Base-by-base conservation (phyloP, 2,797 vertebrate species). In the Zalophus californianus region DNA sequence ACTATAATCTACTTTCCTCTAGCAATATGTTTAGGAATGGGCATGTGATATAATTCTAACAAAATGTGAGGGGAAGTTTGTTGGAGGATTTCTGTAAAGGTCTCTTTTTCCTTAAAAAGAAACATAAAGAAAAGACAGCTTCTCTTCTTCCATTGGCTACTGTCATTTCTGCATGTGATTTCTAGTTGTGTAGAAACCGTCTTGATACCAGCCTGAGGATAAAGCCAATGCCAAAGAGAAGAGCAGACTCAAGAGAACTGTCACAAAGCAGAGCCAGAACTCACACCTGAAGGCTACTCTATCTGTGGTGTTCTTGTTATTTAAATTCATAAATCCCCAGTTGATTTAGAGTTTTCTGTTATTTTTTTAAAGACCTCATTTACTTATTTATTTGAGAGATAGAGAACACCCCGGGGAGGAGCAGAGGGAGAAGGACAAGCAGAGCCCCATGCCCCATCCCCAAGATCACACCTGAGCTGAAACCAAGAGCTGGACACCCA, bases 41-140 rank as follows among this genome's bases (percentile, higher is more conserved):
- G 4, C 50, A 60, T 25, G 20, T 41, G 60, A 83, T 68, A 80
- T 25, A 73, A 44, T 88, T 48, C 64, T 50, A 83, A 90, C 25
- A 13, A 75, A 44, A 90, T 29, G 25, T 44, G 35, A 83, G 29
- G 11, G 73, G 44, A 86, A 44, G 52, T 75, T 66, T 27, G 12
- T 48, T 88, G 64, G 70, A 88, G 60, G 38, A 85, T 91, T 91
- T 82, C 35, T 75, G 12, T 48, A 41, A 9, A 83, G 38, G 4
- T 86, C 29, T 41, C 4, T 60, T 70, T 88, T 91, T 56, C 25
- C 32, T 89, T 91, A 66, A 75, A 89, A 94, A 73, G 75, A 82
- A 48, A 56, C 54, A 64, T 20, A 50, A 58, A 44, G 56, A 89
- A 41, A 72, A 85, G 68, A n/a, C 44, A 92, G 64, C 13, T 68